Evolutionary conservation across 2,888 invertebrate genomes (phyloP), one percentile per base, ranked within the genome.

Genomic region (Lacanobia wlatinum): DNA sequence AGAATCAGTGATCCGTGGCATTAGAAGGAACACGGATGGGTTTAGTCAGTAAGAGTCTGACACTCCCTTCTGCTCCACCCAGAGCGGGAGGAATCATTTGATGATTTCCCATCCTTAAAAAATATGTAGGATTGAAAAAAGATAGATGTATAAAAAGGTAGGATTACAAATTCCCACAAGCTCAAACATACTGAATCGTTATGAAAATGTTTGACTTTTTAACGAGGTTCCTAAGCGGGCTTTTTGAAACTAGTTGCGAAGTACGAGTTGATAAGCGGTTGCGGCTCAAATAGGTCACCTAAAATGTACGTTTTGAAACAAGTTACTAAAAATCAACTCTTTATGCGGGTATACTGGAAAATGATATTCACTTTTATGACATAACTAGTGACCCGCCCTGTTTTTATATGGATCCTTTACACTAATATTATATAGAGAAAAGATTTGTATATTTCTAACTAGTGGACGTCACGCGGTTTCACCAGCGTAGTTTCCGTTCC

Each of bases 201-300:
- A 65, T 59, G 58, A 75, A 66, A 68, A 70, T 75, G 68, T 75
- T 75, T 83, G 67, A 83, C 58, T 81, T 83, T 78, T 80, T 75
- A 81, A 83, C 76, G 67, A 80, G 74, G 43, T 67, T 78, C 60
- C 66, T 60, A 73, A 80, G 64, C 73, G 70, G 70, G 58, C 28
- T 55, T 83, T 80, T 80, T 53, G 55, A 48, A 83, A 62, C 76
- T 68, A 80, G 70, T 79, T 50, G 18, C 38, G 8, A 68, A 61
- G 43, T 69, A 58, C 46, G 4, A 83, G 66, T 74, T 62, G 59
- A 73, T 79, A 74, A 83, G 66, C 69, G 43, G 53, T 69, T 21
- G 80, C 52, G 23, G 59, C 55, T 67, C 53, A 77, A 43, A 68
- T 62, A 62, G 62, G 75, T 79, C 65, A 73, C 40, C 40, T 52